Percentiles rank a stretch among this genome's conserved stretches.
Conservation (phyloP, 2,888 invertebrate genomes). For the Chaetogeoica ovagalla region DNA sequence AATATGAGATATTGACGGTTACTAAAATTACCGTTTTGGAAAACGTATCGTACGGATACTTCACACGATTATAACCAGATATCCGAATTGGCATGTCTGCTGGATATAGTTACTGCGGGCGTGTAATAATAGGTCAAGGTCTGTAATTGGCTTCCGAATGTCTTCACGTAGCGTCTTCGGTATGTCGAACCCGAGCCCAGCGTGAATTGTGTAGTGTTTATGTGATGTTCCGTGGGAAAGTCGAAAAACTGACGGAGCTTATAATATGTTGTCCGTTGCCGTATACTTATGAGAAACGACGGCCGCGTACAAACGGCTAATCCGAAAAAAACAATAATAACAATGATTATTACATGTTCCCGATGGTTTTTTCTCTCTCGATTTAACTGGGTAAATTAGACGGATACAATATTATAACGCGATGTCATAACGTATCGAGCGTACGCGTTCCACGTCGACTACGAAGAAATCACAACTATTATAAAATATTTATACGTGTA, state of each 20-base stretch:
- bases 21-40: conserved; percentile 1
- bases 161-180: conserved; percentile 47
- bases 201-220: background rate
- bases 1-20: background rate
- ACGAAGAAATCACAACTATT: background rate
- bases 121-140: conserved; percentile 44
- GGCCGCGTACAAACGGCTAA: background rate
- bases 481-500: background rate
- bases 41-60: conserved; percentile 12
- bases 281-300: conserved; percentile 31
- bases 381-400: conserved; percentile 27
- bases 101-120: too few species aligned
- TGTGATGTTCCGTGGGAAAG: conserved; percentile 35
- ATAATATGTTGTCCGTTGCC: background rate
- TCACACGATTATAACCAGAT: conserved; percentile 30
- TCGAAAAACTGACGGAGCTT: conserved; percentile 19
- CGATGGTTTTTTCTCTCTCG: background rate
- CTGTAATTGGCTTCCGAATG: conserved; percentile 47
- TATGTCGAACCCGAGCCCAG: conserved; percentile 29
- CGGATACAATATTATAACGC: background rate
- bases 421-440: background rate
- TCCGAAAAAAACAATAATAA: conserved; percentile 31
- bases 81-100: conserved; percentile 37
- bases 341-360: conserved; percentile 11
- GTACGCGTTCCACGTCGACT: background rate